Base-by-base conservation (phyloP, 2,888 invertebrate species). In the Octonoba sinensis region DNA sequence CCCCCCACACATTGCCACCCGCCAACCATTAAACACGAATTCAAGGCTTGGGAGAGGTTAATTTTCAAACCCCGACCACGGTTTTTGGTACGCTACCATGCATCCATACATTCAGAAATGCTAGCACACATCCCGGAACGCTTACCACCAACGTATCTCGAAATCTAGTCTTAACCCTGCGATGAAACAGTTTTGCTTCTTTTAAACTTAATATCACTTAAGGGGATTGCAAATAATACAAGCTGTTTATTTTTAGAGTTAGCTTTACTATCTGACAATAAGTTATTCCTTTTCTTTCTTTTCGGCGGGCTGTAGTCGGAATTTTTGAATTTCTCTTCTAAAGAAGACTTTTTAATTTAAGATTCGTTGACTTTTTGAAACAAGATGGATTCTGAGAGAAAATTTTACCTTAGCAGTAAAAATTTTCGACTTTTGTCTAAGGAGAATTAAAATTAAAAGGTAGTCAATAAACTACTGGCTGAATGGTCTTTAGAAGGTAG, bases 181-280 rank as follows among this genome's bases (percentile, higher is more conserved):
- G 57, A 74, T 65, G 74, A 66, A 66, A 57, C 47, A 62, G 56
- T 73, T 73, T 73, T 59, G 20, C 44, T 56, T 65, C 64, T 74
- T 74, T 74, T 74, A 74, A 66, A 74, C 66, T 57, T 74, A 66
- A 66, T 66, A 66, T 57, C 56, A 64, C 65, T 24, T 46, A 47
- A 57, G 74, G 65, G 74, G 47, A 64, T 54, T 65, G 57, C 44
- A 56, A 57, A 59, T 66, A 74, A 74, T 49, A 24, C 66, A 27
- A 49, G 16, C 22, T 47, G 57, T 74, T 74, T 74, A 74, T 65
- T 74, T 62, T 57, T 57, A 74, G 66, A 64, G 57, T 56, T 62
- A 8, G n/a, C 60, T 64, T 49, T 51, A 73, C 24, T 51, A 27
- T 51, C 36, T 36, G 36, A 36, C 3, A 4, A 36, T 36, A 36